A percentile compares a stretch with the other conserved stretches of the same genome.
phyloP scores from a whole-genome alignment of 1,140 invertebrate genomes.

The Aphelenchoides besseyi region DNA sequence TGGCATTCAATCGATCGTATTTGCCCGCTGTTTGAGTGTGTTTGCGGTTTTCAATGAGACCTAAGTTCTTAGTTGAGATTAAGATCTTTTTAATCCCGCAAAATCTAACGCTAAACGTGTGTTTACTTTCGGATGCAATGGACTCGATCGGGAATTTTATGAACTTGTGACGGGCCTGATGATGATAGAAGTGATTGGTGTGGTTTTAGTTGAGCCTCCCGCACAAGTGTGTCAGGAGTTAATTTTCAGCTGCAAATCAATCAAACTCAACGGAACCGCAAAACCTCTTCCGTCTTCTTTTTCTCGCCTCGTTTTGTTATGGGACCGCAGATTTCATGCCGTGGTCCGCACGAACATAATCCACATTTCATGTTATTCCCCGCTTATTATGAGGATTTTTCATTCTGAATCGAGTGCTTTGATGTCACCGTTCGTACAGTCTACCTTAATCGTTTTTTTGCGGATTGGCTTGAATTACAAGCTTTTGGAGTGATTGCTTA shows the following conservation, averaged over 20 bases:
- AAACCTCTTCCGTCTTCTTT: not conserved
- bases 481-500: no score
- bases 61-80: not conserved
- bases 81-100: not conserved
- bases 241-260: constrained; percentile 8
- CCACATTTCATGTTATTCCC: no score
- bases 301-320: no score
- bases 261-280: constrained; percentile 6
- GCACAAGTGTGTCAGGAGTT: constrained; percentile 11
- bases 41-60: not conserved
- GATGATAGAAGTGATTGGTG: constrained; percentile 3
- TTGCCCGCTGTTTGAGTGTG: not conserved
- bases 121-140: not conserved
- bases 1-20: no score
- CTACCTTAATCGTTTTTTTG: no score
- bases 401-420: no score
- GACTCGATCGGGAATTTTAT: not conserved
- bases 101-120: not conserved
- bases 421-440: no score
- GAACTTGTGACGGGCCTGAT: not conserved
- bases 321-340: not conserved
- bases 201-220: constrained; percentile 1
- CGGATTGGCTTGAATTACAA: no score
- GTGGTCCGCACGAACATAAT: no score
- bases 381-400: no score